A percentile compares a stretch with the other conserved stretches of the same genome.
phyloP scores from a whole-genome alignment of 2,113 vertebrate species.

The Oreamnos americanus region DNA sequence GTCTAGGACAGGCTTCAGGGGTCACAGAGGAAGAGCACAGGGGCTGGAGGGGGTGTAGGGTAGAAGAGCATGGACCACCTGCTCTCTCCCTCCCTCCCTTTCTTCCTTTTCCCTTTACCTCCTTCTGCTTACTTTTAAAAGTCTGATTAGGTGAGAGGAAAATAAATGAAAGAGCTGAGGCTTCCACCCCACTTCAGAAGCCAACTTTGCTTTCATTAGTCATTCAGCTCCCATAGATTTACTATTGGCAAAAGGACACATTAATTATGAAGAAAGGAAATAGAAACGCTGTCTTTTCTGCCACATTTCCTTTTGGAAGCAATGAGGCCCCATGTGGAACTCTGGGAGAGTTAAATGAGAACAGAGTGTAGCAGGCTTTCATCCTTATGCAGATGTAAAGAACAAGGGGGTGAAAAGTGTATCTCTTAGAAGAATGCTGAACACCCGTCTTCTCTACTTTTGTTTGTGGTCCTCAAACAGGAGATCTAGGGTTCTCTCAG shows the following conservation, averaged over 20 bases:
- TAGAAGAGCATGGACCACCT: background rate
- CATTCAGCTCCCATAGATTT: background rate
- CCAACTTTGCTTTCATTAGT: background rate
- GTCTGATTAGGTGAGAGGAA: background rate
- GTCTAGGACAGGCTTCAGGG: background rate
- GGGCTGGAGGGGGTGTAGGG: background rate
- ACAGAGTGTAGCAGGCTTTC: background rate
- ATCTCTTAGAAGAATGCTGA: background rate
- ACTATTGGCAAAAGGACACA: background rate
- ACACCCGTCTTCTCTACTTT: background rate
- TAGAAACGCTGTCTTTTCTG: constrained; percentile 13
- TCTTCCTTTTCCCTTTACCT: background rate
- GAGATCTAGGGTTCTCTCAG: background rate
- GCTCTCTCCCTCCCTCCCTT: background rate
- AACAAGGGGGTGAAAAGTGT: background rate
- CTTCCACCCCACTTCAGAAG: background rate
- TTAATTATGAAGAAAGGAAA: constrained; percentile 17
- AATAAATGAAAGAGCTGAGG: background rate
- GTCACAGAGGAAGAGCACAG: background rate
- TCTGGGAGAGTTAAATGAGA: background rate
- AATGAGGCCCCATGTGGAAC: background rate
- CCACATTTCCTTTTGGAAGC: background rate
- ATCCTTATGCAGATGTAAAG: background rate
- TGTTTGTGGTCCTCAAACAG: background rate
- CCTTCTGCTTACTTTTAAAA: background rate